Base-by-base conservation (phyloP, 2,888 invertebrate species). In the Isotomurus palustris region DNA sequence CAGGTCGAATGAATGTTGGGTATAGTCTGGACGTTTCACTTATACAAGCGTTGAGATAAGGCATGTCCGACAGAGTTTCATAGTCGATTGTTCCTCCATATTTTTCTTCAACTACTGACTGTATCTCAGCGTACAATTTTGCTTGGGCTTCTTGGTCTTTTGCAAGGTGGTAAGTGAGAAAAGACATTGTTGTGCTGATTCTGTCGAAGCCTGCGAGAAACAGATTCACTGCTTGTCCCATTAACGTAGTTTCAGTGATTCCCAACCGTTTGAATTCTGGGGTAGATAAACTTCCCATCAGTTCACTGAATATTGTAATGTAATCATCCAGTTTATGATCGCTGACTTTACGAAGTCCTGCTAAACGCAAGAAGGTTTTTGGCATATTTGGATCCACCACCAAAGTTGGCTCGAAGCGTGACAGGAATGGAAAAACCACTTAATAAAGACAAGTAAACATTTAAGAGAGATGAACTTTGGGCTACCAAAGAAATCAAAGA, bases 1-100 rank as follows among this genome's bases (percentile, higher is more conserved):
- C 63, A 8, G 64, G 63, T 4, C 63, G 43, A 17, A 49, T 35
- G 8, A 63, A 36, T 6, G 71, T 67, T 2, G 77, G 77, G 56
- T 74, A 76, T 64, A 76, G 72, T 51, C 78, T 58, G 14, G 76
- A 68, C 1, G 75, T 73, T 64, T 77, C 77, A 56, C 71, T 71
- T 56, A 76, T 47, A 43, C 63, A 66, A 10, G 66, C 66, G n/a
- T 43, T 38, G 19, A 66, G 45, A 29, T 57, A 66, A 3, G 61
- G 61, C 44, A 63, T 53, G 19, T 63, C 60, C 0, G 53, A 70
- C 12, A 77, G 74, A 70, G 73, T 73, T 44, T 77, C 76, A 22
- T 62, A 52, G 45, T 60, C 52, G 43, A 66, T 61, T 29, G 29
- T 36, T 14, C 60, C 63, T 12, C 41, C 29, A 52, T 43, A 29